A percentile compares a stretch with the other conserved stretches of the same genome.
Evolutionary conservation across 2,113 vertebrate species (phyloP).

Genomic region (Prunella himalayana): DNA sequence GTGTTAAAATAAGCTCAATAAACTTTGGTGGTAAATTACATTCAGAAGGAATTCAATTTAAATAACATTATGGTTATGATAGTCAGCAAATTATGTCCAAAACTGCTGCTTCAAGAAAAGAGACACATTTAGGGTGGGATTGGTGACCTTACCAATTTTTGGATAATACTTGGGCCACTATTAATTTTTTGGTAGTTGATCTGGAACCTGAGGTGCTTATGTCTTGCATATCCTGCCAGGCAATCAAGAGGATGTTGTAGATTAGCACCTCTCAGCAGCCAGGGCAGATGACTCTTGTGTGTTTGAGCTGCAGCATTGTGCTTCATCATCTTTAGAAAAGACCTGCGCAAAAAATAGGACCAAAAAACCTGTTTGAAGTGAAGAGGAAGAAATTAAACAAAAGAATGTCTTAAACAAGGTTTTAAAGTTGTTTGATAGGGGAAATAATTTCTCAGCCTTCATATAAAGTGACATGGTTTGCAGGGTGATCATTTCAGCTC

Average conservation of each 20-base stretch:
- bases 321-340: not conserved
- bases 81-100: constrained; percentile 15
- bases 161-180: not conserved
- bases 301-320: not conserved
- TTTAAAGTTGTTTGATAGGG: not conserved
- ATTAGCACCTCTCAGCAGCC: not conserved
- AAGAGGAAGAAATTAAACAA: not conserved
- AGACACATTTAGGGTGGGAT: not conserved
- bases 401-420: not conserved
- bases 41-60: constrained; percentile 13
- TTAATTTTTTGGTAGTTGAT: not conserved
- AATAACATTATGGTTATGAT: constrained; percentile 34
- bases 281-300: not conserved
- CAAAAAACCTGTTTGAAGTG: not conserved
- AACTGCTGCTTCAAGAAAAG: not conserved
- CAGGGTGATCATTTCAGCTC: not conserved
- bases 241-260: not conserved
- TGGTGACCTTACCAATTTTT: constrained; percentile 2
- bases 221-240: not conserved
- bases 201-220: not conserved
- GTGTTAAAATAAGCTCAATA: constrained; percentile 65
- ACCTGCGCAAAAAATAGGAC: not conserved
- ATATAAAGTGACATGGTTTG: not conserved
- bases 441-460: not conserved
- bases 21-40: constrained; percentile 29